A percentile compares a stretch with the other conserved stretches of the same genome.
These are phyloP conservation scores for Melieria picta DNA, from an alignment of 2,888 invertebrate species.

Conservation along the genomic window DNA sequence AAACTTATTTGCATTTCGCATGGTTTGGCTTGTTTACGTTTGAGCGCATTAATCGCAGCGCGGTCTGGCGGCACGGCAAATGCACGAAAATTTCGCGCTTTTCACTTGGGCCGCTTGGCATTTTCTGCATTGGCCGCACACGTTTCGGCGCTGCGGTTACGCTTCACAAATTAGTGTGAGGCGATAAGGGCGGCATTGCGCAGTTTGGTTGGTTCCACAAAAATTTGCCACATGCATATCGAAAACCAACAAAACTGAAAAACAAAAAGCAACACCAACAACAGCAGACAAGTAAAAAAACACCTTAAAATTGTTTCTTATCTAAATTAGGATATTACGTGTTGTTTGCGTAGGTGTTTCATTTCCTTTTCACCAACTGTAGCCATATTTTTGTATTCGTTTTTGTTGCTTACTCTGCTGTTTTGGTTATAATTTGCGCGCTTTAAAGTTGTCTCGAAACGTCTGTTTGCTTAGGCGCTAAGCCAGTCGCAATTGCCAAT, in stretches of 20 bases:
- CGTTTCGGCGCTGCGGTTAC: too few species aligned
- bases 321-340: slow-evolving; percentile 52
- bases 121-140: too few species aligned
- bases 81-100: too few species aligned
- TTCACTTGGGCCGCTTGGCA: too few species aligned
- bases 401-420: slow-evolving; percentile 11
- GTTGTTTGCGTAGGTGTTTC: slow-evolving; percentile 62
- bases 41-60: too few species aligned
- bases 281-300: background rate
- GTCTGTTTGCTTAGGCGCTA: too few species aligned
- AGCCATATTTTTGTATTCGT: slow-evolving; percentile 32
- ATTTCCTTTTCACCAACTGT: slow-evolving; percentile 55
- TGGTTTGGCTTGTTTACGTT: background rate
- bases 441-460: slow-evolving; percentile 41
- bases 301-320: slow-evolving; percentile 47
- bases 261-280: slow-evolving; percentile 9
- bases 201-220: too few species aligned
- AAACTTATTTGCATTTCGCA: slow-evolving; percentile 22
- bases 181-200: too few species aligned
- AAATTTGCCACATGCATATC: too few species aligned
- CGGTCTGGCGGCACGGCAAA: too few species aligned
- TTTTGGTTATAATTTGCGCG: slow-evolving; percentile 9
- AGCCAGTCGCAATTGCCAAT: too few species aligned
- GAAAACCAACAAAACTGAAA: slow-evolving; percentile 13
- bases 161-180: too few species aligned